Base-by-base conservation (phyloP, 2,113 vertebrate species). In the Salvelinus alpinus region DNA sequence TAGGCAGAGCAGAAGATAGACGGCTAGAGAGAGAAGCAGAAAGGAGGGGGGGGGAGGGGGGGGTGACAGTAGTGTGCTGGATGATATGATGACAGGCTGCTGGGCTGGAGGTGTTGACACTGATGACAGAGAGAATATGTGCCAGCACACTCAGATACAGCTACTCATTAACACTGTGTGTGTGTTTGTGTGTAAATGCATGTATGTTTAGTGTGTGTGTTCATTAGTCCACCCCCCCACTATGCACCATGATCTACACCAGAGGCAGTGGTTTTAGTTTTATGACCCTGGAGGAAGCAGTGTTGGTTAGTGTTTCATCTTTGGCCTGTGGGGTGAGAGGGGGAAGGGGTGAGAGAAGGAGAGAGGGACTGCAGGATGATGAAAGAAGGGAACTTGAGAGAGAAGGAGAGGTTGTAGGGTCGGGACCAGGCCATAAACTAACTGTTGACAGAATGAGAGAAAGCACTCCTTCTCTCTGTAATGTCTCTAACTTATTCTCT, bases 121-220 rank as follows among this genome's bases (percentile, higher is more conserved):
- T 82, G 89, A 87, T 83, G 74, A 90, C 71, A 82, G 85, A 66
- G 71, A 20, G 25, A 24, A 18, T 59, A 71, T 72, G 25, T 18
- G 69, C n/a, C 60, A n/a, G 34, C 29, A 8, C 76, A 73, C 78
- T 81, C 65, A 60, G 47, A 74, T 78, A 48, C 72, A 75, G 68
- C 67, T 84, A 80, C 84, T 89, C 78, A 85, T 89, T 90, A 86
- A 79, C 78, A 78, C 69, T 77, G 70, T 84, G 75, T 77, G 74
- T 79, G 71, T 77, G 68, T 74, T 24, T 74, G 54, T 71, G 69
- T 9, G 0, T 31, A 1, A 5, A 34, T 74, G 84, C 31, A 34
- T 54, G 57, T 82, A 80, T 82, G 80, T 69, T 81, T 76, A 70
- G 72, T 76, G 47, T 69, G 73, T 65, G 54, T 74, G 69, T 73